Base-by-base conservation (phyloP, 2,113 vertebrate genomes). In the Neolamprologus modestus region DNA sequence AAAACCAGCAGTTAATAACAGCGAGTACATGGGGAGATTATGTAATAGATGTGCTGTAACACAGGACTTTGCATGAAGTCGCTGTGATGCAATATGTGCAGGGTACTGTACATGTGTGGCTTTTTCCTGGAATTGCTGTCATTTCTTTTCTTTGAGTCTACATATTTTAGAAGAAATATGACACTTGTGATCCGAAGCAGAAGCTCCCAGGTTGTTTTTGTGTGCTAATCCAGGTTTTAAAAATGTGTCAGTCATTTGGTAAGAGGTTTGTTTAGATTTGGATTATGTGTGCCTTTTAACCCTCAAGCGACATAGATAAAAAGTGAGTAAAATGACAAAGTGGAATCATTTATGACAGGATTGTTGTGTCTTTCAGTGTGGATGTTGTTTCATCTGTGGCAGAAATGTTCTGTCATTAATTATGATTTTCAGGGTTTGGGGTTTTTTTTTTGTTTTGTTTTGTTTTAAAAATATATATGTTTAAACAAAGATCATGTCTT, bases 41-140 rank as follows among this genome's bases (percentile, higher is more conserved):
- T 59, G 87, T 87, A 90, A 92, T 59, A 45, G 13, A 35, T 9
- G 21, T 91, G 81, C 87, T 90, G 87, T 84, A 91, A 94, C 17
- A 55, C 19, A 81, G 89, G 90, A 89, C 86, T 90, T 89, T 16
- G n/a, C 78, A 53, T 88, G 76, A 85, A 26, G 82, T 63, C 35
- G 63, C 31, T 33, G 33, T 92, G 71, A 81, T 87, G 88, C 83
- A 90, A 91, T 28, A 16, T 61, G 24, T 84, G 19, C n/a, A 61
- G 26, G n/a, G n/a, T 59, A 35, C 33, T 81, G 52, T 55, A 47
- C 10, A 26, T 28, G 16, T 45, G 21, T 16, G 12, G 10, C 54
- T 16, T n/a, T 93, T 94, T 90, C 88, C 53, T 66, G 73, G 71
- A 93, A 94, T 14, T 24, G 19, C 6, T 83, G n/a, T 3, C 24